Evolutionary conservation across 2,113 vertebrate species (phyloP), one percentile per base, ranked within the genome.

Genomic region (Daphoenositta chrysoptera): DNA sequence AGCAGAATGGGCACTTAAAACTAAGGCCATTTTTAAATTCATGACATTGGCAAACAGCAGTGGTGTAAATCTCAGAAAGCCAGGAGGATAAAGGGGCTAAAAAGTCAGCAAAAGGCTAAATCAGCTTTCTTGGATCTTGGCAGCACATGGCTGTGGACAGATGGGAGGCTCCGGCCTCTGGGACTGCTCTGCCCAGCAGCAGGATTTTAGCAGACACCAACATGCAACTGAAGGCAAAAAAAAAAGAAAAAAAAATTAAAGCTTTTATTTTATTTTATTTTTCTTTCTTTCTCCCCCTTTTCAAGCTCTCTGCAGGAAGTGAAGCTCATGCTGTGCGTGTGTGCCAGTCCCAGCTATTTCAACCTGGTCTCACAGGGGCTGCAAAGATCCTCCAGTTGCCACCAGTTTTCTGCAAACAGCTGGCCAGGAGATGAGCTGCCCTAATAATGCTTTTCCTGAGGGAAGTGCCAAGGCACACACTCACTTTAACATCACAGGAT

Each of bases 61-160:
- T 11, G 33, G 33, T 3, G 6, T n/a, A 86, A 72, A 90, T 69
- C 89, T 95, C 53, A 1, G 33, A 76, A 96, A 92, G 86, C 33
- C 5, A 1, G 42, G 53, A 89, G 83, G 68, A 91, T 51, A 93
- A 83, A 86, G 72, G 39, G 88, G 65, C 72, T 91, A 65, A 69
- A 77, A 88, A 85, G 69, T 87, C 93, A 92, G 80, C 53, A 91
- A 69, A 90, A 89, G 66, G 63, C 69, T 78, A 80, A 89, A 93
- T 69, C 87, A 89, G 94, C 94, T 94, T 72, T 64, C 93, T 90
- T 48, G 27, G 47, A 50, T 58, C 85, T 89, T 88, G 91, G 89
- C 82, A 90, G 75, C 20, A 5, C 44, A 19, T 7, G 7, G 3
- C 64, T 39, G 70, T 1, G 2, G 76, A 83, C 78, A 93, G 76